phyloP scores from a whole-genome alignment of 2,797 vertebrate species.

The Momotus momota region DNA sequence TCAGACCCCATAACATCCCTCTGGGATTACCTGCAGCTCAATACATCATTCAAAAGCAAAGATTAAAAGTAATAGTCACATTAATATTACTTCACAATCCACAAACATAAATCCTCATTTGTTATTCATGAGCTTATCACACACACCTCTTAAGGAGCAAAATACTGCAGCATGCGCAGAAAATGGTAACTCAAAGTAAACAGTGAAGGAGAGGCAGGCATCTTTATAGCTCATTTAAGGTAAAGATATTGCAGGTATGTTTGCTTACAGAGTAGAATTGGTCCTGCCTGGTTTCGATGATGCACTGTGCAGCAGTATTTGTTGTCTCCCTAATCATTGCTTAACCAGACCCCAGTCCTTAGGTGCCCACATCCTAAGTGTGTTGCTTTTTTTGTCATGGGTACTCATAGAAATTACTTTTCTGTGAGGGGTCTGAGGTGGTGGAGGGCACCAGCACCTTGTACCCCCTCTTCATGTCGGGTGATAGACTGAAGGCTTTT shows the following conservation, averaged over 20 bases:
- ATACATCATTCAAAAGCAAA: constrained; percentile 56
- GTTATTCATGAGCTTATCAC: constrained; percentile 70
- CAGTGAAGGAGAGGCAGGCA: background rate
- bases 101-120: constrained; percentile 71
- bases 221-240: constrained; percentile 55
- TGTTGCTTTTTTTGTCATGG: background rate
- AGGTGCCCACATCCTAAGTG: background rate
- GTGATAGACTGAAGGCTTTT: background rate
- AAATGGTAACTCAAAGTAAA: constrained; percentile 53
- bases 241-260: constrained; percentile 24
- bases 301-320: background rate
- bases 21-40: constrained; percentile 67
- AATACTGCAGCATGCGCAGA: constrained; percentile 57
- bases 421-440: background rate
- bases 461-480: fast-evolving
- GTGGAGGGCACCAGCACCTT: background rate
- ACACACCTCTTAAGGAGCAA: constrained; percentile 35
- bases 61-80: constrained; percentile 69
- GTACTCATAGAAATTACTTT: background rate
- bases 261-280: background rate
- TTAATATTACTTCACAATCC: constrained; percentile 64
- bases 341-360: background rate
- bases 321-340: background rate
- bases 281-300: background rate
- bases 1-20: constrained; percentile 31